Base-by-base conservation (phyloP, 2,888 invertebrate genomes). In the Abrostola triplasia region DNA sequence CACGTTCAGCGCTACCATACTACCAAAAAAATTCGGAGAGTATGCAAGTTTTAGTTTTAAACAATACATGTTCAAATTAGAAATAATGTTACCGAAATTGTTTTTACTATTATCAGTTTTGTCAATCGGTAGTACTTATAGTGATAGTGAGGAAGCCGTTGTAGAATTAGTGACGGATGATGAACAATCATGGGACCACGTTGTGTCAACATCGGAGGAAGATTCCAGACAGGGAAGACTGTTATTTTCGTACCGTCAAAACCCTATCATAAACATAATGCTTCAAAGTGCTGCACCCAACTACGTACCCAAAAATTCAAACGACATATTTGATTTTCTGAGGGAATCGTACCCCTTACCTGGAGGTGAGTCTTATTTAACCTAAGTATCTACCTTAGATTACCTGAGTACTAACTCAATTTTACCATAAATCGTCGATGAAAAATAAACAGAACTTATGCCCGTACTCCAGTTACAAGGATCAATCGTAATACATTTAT, bases 281-380 rank as follows among this genome's bases (percentile, higher is more conserved):
- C 51, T 88, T 47, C 72, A 88, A 62, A 82, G 84, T 0, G 82
- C 84, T 2, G 83, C 86, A 0, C 67, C 68, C 5, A 73, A 80
- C 36, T 84, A 86, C 40, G 69, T 66, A 6, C 75, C 83, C 2
- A 77, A 82, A 40, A 68, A 79, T 12, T 50, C 74, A 7, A 79
- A 74, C 8, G 89, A 91, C 58, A 70, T 88, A 11, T 92, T 92
- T 70, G 87, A 87, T 59, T 89, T 92, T 56, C 68, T 93, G 10
- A 80, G 89, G 68, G 93, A 93, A 67, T 80, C 86, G 0, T 92
- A 88, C 63, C 86, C 89, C 38, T 78, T 92, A 52, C 92, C 92
- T 9, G 84, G 74, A 70, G 91, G 92, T 92, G 67, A 90, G 90
- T 81, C 10, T 37, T 36, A 12, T 41, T 40, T 47, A 60, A n/a